Percentiles rank a stretch among this genome's conserved stretches.
Evolutionary conservation across 2,797 vertebrate genomes (phyloP).

Genomic region (Florisuga fusca): DNA sequence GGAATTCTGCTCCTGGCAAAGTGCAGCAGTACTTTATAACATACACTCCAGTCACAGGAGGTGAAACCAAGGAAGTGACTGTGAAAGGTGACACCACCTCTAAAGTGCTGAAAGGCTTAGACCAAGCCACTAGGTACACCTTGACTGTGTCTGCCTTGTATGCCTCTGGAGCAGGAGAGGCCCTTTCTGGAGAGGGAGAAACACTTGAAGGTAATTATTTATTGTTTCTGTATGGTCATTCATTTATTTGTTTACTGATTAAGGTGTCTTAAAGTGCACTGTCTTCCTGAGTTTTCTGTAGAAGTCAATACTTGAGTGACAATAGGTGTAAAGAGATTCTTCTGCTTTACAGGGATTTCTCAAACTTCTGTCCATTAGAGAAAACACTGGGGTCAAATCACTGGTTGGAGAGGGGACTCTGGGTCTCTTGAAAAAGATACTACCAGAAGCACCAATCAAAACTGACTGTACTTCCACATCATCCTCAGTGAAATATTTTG

Average conservation of each 20-base stretch:
- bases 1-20: constrained; percentile 87
- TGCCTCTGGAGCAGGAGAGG: constrained; percentile 88
- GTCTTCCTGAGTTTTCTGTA: background rate
- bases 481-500: background rate
- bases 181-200: constrained; percentile 90
- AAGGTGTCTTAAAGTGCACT: background rate
- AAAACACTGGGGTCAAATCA: background rate
- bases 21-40: constrained; percentile 88
- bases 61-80: constrained; percentile 88
- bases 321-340: background rate
- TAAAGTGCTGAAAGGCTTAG: constrained; percentile 85
- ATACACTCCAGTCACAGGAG: constrained; percentile 83
- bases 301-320: background rate
- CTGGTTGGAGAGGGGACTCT: background rate
- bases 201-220: constrained; percentile 93
- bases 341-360: background rate
- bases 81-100: constrained; percentile 86
- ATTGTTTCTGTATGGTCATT: background rate
- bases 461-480: background rate
- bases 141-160: constrained; percentile 92
- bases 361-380: background rate
- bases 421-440: background rate
- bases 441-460: background rate
- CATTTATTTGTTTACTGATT: background rate
- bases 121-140: constrained; percentile 88